Conservation (phyloP, 2,113 vertebrate species). For the Myodes glareolus region DNA sequence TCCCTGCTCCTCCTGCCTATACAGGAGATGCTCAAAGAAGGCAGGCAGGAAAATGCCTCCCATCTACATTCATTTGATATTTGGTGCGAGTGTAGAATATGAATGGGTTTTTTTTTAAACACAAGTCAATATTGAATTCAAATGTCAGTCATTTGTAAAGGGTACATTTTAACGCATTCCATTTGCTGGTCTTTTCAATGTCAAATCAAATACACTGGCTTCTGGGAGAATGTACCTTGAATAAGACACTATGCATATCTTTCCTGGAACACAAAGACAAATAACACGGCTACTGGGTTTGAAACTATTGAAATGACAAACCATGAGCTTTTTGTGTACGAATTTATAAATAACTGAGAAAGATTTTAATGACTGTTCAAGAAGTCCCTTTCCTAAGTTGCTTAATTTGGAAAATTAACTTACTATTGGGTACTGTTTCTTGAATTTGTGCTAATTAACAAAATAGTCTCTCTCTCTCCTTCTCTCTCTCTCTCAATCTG, state of each 20-base stretch:
- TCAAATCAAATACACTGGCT: slow-evolving; percentile 30
- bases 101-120: slow-evolving; percentile 60
- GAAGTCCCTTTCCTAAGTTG: neutral
- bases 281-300: neutral
- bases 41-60: slow-evolving; percentile 59
- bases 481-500: neutral
- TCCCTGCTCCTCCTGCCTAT: neutral
- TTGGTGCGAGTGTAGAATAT: slow-evolving; percentile 64
- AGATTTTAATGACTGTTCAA: neutral
- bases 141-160: slow-evolving; percentile 73
- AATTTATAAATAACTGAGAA: neutral
- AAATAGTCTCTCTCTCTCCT: neutral
- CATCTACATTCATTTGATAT: slow-evolving; percentile 72
- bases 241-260: neutral
- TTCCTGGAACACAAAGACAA: neutral
- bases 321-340: neutral
- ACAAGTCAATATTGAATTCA: slow-evolving; percentile 71
- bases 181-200: slow-evolving; percentile 52
- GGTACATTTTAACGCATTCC: slow-evolving; percentile 53
- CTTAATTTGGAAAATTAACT: neutral
- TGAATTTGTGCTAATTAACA: neutral
- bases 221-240: neutral
- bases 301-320: neutral
- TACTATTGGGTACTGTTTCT: neutral
- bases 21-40: slow-evolving; percentile 73